Base-by-base conservation (phyloP, 2,888 invertebrate genomes). In the Rotaria sp. region DNA sequence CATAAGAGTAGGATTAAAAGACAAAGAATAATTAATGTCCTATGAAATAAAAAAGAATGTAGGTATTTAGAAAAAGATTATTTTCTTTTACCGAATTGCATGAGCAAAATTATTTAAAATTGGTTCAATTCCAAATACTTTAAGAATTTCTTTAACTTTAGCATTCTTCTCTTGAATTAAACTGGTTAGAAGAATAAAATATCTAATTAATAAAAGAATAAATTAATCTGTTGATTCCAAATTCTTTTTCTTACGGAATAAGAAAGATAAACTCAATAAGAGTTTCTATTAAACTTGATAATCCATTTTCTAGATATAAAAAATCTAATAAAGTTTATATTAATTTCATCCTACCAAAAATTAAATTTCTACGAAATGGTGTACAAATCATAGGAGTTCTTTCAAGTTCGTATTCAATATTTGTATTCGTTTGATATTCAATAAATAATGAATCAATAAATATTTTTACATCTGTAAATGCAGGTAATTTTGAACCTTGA, bases 361-460 rank as follows among this genome's bases (percentile, higher is more conserved):
- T 15, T 18, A 26, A 35, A 67, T 67, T 38, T 38, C 35, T 11
- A 35, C 67, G 67, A 67, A 21, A 35, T 35, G 67, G 35, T 21
- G 67, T 67, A 67, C 67, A 67, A 30, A 15, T 30, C 21, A 67
- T 67, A 21, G 67, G 35, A 35, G 2, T 21, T 18, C 67, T 35
- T 67, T 67, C 18, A 7, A 67, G 2, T 30, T 67, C 67, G 7
- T 18, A 35, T 18, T 67, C 67, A 35, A 67, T 67, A 0, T 0
- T 21, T 35, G 1, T 13, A 35, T 35, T 35, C 21, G 35, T 67
- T 35, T 67, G 67, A 67, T 67, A 67, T 4, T 4, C 35, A 35
- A 67, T 67, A 35, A 67, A 18, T 67, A 67, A 67, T 35, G 67
- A 67, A 67, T 67, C 67, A 35, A 67, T 67, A 67, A 67, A 67